phyloP scores from a whole-genome alignment of 64 coral and sea anemone species.

The Porites australiensis region DNA sequence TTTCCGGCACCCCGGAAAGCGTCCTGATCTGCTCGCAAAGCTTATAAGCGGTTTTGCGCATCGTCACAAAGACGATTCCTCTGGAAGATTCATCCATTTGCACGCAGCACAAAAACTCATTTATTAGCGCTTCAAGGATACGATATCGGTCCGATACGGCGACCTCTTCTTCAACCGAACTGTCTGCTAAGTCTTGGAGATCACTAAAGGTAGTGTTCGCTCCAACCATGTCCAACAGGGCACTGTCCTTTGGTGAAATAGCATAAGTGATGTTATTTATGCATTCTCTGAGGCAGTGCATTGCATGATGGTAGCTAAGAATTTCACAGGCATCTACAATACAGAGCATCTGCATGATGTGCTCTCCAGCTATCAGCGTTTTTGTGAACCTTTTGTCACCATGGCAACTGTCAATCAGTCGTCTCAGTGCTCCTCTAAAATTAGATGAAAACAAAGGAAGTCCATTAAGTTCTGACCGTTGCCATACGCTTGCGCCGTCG shows the following conservation, averaged over 20 bases:
- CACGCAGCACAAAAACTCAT: slow-evolving; percentile 28
- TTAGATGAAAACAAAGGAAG: slow-evolving; percentile 50
- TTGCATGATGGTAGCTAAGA: slow-evolving; percentile 70
- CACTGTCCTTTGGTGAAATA: slow-evolving; percentile 71
- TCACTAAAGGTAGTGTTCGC: neutral
- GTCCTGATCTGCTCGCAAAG: slow-evolving; percentile 69
- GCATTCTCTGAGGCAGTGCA: slow-evolving; percentile 82
- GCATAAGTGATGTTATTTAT: slow-evolving; percentile 41
- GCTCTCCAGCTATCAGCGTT: slow-evolving; percentile 68
- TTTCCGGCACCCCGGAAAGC: slow-evolving; percentile 32
- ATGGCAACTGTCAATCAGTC: slow-evolving; percentile 75
- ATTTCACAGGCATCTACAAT: slow-evolving; percentile 81
- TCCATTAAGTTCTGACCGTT: neutral
- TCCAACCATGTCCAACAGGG: slow-evolving; percentile 35
- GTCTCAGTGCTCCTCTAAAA: slow-evolving; percentile 74
- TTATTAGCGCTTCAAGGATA: slow-evolving; percentile 48
- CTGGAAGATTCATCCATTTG: slow-evolving; percentile 8
- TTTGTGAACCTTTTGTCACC: slow-evolving; percentile 23
- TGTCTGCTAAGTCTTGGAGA: neutral
- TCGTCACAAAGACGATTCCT: slow-evolving; percentile 93
- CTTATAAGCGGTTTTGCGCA: slow-evolving; percentile 88
- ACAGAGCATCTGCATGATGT: slow-evolving; percentile 86
- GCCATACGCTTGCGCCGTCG: neutral
- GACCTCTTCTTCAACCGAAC: neutral
- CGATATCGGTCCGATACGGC: slow-evolving; percentile 6